phyloP scores from a whole-genome alignment of 1,140 invertebrate species.

The Penaeus chinensis region DNA sequence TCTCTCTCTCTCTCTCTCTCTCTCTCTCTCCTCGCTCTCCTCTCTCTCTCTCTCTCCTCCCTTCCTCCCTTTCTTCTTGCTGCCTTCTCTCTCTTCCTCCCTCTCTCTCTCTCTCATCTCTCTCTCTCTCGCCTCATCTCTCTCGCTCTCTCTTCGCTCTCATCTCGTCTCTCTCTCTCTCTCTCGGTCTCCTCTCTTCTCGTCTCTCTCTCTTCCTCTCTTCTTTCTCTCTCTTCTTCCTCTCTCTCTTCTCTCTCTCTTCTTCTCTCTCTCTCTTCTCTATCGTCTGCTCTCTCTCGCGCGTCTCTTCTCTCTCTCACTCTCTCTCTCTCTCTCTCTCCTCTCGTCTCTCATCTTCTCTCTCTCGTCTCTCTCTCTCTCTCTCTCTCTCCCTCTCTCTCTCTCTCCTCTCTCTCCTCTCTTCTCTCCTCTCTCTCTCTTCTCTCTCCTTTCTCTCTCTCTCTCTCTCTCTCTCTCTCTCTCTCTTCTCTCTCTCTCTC shows the following conservation, averaged over 20 bases:
- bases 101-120: background rate
- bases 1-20: too few relatives aligned
- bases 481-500: background rate
- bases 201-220: too few relatives aligned
- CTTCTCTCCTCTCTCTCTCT: background rate
- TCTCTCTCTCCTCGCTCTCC: background rate
- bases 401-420: background rate
- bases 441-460: background rate
- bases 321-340: background rate
- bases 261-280: conserved; percentile 14
- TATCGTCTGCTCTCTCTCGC: background rate
- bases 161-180: too few relatives aligned
- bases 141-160: too few relatives aligned
- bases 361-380: too few relatives aligned
- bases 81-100: background rate
- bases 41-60: too few relatives aligned
- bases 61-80: background rate
- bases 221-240: too few relatives aligned
- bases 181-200: background rate
- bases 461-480: background rate
- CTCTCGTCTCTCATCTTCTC: background rate
- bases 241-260: background rate
- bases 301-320: background rate
- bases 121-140: too few relatives aligned
- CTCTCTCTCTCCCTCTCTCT: too few relatives aligned